Percentiles rank a stretch among this genome's conserved stretches.
Conservation (phyloP, 1,140 invertebrate genomes). For the Zaprionus capensis region DNA sequence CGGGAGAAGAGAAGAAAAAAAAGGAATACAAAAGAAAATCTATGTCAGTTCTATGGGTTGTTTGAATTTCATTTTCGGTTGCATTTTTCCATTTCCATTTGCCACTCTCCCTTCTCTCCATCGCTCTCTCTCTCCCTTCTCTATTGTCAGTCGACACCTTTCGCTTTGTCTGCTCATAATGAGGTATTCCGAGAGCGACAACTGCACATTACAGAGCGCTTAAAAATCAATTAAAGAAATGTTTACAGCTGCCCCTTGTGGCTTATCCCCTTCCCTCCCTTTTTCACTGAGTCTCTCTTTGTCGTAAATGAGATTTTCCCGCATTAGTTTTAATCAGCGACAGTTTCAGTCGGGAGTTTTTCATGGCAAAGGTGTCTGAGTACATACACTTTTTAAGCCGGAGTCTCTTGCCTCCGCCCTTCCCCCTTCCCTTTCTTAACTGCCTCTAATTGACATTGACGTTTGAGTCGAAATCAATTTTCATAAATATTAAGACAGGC, state of each 20-base stretch:
- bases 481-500: constrained; percentile 80
- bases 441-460: constrained; percentile 74
- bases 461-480: constrained; percentile 75
- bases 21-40: constrained; percentile 17
- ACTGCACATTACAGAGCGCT: constrained; percentile 58
- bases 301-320: constrained; percentile 53
- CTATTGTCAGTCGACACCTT: constrained; percentile 67
- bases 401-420: not conserved
- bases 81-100: constrained; percentile 47
- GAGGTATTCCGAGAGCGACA: constrained; percentile 43
- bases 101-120: not conserved
- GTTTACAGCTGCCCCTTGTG: constrained; percentile 54
- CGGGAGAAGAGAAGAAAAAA: constrained; percentile 11
- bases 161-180: constrained; percentile 55
- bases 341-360: not conserved
- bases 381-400: not conserved
- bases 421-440: constrained; percentile 36
- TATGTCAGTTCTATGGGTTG: constrained; percentile 41
- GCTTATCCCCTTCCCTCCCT: not conserved
- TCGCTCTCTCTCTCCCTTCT: not conserved
- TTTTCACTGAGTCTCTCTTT: constrained; percentile 2
- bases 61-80: constrained; percentile 67
- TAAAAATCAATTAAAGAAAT: constrained; percentile 72
- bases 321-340: constrained; percentile 34
- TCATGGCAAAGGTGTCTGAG: not conserved